Base-by-base conservation (phyloP, 2,888 invertebrate genomes). In the Eueremaeus valkanovi region DNA sequence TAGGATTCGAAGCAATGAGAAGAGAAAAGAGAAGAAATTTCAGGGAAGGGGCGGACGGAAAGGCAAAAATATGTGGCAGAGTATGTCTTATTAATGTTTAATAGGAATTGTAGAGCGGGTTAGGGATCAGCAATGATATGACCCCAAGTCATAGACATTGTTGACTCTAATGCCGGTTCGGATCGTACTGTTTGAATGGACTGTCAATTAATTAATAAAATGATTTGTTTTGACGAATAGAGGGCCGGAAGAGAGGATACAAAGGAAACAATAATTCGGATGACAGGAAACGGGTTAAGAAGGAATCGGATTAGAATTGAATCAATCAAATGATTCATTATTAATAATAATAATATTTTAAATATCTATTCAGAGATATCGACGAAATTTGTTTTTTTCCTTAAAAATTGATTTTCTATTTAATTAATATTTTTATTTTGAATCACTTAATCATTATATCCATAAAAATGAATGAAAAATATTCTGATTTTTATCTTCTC, bases 61-160 rank as follows among this genome's bases (percentile, higher is more conserved):
- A 21, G 49, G 55, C 49, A 75, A 68, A 51, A 68, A 75, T 70
- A 72, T 55, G 51, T 72, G 75, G 72, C 75, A 75, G 72, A 72
- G 75, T 75, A 75, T 33, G 75, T 1, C 31, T 66, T 51, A 51
- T 29, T 42, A 13, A 51, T 16, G 6, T 55, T 9, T 33, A 18
- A 51, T 45, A 63, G 31, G 9, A 24, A 13, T 36, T 16, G n/a
- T n/a, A n/a, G n/a, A n/a, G n/a, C n/a, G n/a, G n/a, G n/a, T n/a
- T n/a, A n/a, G n/a, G n/a, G n/a, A n/a, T n/a, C n/a, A n/a, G n/a
- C n/a, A n/a, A n/a, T n/a, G n/a, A n/a, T n/a, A n/a, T n/a, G n/a
- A n/a, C n/a, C n/a, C n/a, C n/a, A n/a, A n/a, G n/a, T n/a, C n/a
- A n/a, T n/a, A n/a, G n/a, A n/a, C n/a, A n/a, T n/a, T n/a, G n/a